These are phyloP conservation scores for Rhimphoctona megacephalus DNA, from an alignment of 2,888 invertebrate species.

Conservation along the genomic window DNA sequence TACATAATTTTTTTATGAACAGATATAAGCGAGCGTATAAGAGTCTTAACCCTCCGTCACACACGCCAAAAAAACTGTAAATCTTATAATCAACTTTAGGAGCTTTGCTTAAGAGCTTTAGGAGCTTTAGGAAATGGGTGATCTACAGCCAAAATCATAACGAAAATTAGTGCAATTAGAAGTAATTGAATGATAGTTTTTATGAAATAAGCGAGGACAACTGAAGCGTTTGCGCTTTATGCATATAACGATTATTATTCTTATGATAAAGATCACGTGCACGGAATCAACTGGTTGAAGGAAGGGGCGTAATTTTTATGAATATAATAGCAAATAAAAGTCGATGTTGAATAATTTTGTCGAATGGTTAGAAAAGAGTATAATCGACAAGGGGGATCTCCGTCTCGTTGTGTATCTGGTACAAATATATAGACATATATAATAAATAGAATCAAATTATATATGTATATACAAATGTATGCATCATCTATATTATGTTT, in stretches of 20 bases:
- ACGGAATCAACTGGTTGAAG: conserved; percentile 62
- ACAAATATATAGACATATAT: conserved; percentile 24
- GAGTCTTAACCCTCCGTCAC: no score
- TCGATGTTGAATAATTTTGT: conserved; percentile 69
- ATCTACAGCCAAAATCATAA: no score
- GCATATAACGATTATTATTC: neutral
- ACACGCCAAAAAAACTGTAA: no score
- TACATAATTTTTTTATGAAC: no score
- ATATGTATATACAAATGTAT: conserved; percentile 49
- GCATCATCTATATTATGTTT: conserved; percentile 37
- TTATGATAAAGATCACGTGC: conserved; percentile 37
- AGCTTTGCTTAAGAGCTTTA: no score
- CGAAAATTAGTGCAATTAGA: no score
- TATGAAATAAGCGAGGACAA: conserved; percentile 7
- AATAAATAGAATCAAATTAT: conserved; percentile 9
- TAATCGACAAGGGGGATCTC: conserved; percentile 65
- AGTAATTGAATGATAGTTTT: no score
- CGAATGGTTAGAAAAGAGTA: conserved; percentile 63
- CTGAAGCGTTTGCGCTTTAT: neutral
- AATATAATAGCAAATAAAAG: conserved; percentile 61
- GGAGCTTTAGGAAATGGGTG: no score
- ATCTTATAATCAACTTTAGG: neutral
- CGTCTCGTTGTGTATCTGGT: conserved; percentile 57
- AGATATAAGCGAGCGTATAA: no score
- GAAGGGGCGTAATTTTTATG: conserved; percentile 28